A percentile compares a stretch with the other conserved stretches of the same genome.
Conservation (phyloP, 2,888 invertebrate species). For the Cryptocheilus praepositus region DNA sequence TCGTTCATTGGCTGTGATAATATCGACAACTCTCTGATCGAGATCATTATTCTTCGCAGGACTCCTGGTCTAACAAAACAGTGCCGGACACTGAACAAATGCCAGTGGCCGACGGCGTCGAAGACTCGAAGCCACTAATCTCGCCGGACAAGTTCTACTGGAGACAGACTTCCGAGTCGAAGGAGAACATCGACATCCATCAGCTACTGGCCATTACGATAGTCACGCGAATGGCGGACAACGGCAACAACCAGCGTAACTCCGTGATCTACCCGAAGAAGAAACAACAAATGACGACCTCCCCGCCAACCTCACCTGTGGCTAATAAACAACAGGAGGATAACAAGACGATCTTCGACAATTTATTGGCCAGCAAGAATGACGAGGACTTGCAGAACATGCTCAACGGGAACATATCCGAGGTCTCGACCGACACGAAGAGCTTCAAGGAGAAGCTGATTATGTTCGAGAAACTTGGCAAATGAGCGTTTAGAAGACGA, state of each 20-base stretch:
- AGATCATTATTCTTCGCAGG: slow-evolving; percentile 48
- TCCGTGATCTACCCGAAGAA: slow-evolving; percentile 67
- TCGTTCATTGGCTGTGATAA: too few relatives aligned
- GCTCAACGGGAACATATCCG: slow-evolving; percentile 73
- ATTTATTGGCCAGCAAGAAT: slow-evolving; percentile 66
- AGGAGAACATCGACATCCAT: slow-evolving; percentile 69
- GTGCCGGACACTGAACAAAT: slow-evolving; percentile 50
- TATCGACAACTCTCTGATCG: not conserved
- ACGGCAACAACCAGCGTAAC: slow-evolving; percentile 66
- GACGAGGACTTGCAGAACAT: slow-evolving; percentile 73
- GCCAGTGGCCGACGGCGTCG: slow-evolving; percentile 59
- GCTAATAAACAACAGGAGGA: slow-evolving; percentile 63
- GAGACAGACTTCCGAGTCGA: slow-evolving; percentile 67
- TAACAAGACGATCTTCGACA: slow-evolving; percentile 68
- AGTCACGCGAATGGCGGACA: slow-evolving; percentile 69
- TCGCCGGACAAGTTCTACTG: slow-evolving; percentile 65
- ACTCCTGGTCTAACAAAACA: slow-evolving; percentile 58
- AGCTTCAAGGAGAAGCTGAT: slow-evolving; percentile 73
- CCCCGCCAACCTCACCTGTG: slow-evolving; percentile 65
- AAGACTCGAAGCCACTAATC: slow-evolving; percentile 59
- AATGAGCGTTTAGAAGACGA: slow-evolving; percentile 50
- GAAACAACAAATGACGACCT: slow-evolving; percentile 53
- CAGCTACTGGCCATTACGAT: slow-evolving; percentile 69
- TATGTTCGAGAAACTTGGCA: slow-evolving; percentile 73
- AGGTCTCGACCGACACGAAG: slow-evolving; percentile 71